phyloP scores from a whole-genome alignment of 2,113 vertebrate species.

The Eurystomus gularis region DNA sequence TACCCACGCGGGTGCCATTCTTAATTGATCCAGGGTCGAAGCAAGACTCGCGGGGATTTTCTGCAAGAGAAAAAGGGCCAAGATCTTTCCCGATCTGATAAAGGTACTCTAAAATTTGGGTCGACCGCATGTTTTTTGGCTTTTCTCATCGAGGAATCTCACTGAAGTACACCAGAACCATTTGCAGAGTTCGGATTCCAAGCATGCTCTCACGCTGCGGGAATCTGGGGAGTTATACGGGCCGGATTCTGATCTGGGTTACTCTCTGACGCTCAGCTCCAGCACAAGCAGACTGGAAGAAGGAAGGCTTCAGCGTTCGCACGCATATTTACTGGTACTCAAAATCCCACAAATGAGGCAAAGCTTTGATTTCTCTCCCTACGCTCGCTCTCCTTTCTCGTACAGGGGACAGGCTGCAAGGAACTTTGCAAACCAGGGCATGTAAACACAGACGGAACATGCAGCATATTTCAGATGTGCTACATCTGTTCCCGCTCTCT shows the following conservation, averaged over 20 bases:
- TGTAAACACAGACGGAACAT: accelerated
- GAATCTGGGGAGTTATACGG: accelerated
- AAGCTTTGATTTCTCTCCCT: background rate
- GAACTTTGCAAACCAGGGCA: background rate
- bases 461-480: background rate
- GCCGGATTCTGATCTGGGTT: background rate
- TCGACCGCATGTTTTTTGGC: accelerated
- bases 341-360: accelerated
- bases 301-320: background rate
- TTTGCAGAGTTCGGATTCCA: background rate
- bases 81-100: background rate
- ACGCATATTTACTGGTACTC: background rate
- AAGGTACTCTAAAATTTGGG: accelerated
- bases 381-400: background rate
- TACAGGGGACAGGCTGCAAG: background rate
- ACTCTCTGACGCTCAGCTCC: background rate
- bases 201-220: accelerated
- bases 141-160: background rate
- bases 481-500: background rate
- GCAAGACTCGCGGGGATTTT: slow-evolving; percentile 97
- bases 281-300: background rate
- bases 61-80: slow-evolving; percentile 66
- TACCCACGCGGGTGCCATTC: slow-evolving; percentile 89
- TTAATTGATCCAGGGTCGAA: slow-evolving; percentile 91
- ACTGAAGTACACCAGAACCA: accelerated